These are phyloP conservation scores for Epinephelus coioides DNA, from an alignment of 2,797 vertebrate species.

Conservation along the genomic window DNA sequence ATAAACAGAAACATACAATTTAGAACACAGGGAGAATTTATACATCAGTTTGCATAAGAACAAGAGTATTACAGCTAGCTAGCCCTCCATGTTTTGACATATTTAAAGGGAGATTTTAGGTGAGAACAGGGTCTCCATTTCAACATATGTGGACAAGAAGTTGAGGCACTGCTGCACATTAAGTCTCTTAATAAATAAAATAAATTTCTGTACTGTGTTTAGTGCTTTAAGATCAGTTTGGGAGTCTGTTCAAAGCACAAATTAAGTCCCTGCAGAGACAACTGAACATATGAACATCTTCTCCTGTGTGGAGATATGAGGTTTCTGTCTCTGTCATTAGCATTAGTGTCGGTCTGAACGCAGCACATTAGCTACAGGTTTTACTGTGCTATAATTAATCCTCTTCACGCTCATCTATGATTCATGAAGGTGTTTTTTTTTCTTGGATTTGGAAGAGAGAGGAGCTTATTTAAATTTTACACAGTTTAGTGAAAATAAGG, in stretches of 20 bases:
- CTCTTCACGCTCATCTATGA: constrained; percentile 71
- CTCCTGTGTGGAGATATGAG: constrained; percentile 23
- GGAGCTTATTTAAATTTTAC: constrained; percentile 60
- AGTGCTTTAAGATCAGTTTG: constrained; percentile 10
- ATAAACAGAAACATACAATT: no score
- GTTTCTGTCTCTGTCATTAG: constrained; percentile 67
- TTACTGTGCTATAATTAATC: constrained; percentile 76
- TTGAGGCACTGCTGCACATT: no score
- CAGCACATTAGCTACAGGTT: constrained; percentile 70
- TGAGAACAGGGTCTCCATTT: not conserved
- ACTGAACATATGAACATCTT: not conserved
- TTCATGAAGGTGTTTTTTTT: constrained; percentile 64
- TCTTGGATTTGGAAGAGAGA: constrained; percentile 51
- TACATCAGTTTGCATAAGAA: not conserved
- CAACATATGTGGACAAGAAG: not conserved
- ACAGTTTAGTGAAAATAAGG: constrained; percentile 49
- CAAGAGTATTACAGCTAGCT: not conserved
- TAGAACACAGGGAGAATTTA: no score
- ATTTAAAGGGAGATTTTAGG: not conserved
- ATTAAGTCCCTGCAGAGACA: constrained; percentile 17
- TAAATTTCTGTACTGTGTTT: not conserved
- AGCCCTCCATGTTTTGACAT: not conserved
- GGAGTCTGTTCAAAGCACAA: constrained; percentile 8
- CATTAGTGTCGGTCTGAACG: constrained; percentile 71
- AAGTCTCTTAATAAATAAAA: not conserved